Evolutionary conservation across 2,888 invertebrate genomes (phyloP).

Genomic region (Drosophila helvetica): DNA sequence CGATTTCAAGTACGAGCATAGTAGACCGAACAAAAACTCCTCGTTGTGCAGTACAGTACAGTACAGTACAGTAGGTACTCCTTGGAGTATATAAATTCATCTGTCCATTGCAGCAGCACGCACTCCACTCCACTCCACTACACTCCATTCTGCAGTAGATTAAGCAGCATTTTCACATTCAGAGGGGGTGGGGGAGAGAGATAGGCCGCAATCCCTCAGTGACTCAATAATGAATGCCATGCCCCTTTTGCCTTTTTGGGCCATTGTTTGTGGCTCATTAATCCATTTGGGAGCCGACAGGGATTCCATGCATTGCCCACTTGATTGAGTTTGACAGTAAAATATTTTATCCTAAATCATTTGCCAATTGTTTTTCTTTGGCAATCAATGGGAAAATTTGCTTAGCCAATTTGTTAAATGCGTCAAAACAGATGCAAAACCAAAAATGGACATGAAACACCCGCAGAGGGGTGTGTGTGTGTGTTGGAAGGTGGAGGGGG

Average conservation of each 20-base stretch:
- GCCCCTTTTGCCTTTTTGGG: background rate
- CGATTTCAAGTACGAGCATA: background rate
- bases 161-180: background rate
- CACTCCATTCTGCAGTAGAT: conserved; percentile 23
- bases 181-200: background rate
- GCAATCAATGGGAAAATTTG: conserved; percentile 51
- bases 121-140: too few species aligned
- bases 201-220: conserved; percentile 24
- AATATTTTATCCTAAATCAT: conserved; percentile 51
- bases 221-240: conserved; percentile 46
- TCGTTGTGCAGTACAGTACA: background rate
- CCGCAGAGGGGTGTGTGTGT: too few species aligned
- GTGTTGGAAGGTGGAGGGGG: too few species aligned
- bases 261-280: conserved; percentile 52
- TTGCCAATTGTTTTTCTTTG: conserved; percentile 41
- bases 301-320: conserved; percentile 36
- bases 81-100: conserved; percentile 20
- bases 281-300: conserved; percentile 11
- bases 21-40: background rate
- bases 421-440: conserved; percentile 18
- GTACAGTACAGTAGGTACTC: background rate
- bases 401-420: conserved; percentile 55
- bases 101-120: background rate
- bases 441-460: background rate
- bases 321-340: conserved; percentile 58